These are phyloP conservation scores for Paramormyrops kingsleyae DNA, from an alignment of 2,113 vertebrate genomes.

Conservation along the genomic window DNA sequence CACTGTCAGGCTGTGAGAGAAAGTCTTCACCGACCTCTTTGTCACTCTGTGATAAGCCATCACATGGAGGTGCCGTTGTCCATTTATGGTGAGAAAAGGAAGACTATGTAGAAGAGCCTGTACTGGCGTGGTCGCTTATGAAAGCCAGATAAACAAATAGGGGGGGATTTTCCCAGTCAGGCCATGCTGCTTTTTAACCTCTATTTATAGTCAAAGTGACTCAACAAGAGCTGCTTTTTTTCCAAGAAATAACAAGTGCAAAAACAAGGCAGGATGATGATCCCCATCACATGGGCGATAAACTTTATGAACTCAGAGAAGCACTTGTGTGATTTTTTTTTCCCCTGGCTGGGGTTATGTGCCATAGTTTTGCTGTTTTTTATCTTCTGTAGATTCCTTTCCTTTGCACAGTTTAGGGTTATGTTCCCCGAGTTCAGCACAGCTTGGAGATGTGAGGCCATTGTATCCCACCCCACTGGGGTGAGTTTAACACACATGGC, in stretches of 20 bases:
- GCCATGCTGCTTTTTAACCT: neutral
- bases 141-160: neutral
- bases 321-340: neutral
- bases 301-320: neutral
- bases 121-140: neutral
- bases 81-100: slow-evolving; percentile 14
- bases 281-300: neutral
- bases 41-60: neutral
- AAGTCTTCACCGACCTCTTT: neutral
- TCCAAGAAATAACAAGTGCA: slow-evolving; percentile 4
- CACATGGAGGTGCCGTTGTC: neutral
- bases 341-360: neutral
- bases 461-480: neutral
- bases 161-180: slow-evolving; percentile 20
- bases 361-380: neutral
- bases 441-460: neutral
- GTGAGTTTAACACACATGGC: neutral
- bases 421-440: neutral
- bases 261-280: neutral
- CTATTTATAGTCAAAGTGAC: slow-evolving; percentile 17
- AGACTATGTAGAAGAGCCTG: too few relatives aligned
- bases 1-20: neutral
- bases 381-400: neutral
- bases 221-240: slow-evolving; percentile 1
- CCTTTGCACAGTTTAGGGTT: neutral